phyloP scores from a whole-genome alignment of 2,888 invertebrate species.

The Dryobotodes eremita region DNA sequence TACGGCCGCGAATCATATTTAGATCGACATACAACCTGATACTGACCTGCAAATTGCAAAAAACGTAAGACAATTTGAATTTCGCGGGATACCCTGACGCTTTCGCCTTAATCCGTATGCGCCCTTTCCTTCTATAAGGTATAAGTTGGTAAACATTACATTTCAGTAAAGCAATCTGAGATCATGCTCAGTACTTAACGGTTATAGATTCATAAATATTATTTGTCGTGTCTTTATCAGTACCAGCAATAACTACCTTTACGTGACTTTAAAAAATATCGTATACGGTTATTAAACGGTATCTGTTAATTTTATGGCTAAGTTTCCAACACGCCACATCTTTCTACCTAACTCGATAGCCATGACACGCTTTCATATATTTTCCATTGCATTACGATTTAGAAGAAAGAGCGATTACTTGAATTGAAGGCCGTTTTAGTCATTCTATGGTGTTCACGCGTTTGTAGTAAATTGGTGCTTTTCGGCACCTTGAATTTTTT shows the following conservation, averaged over 20 bases:
- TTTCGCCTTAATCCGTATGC: not conserved
- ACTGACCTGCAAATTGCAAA: too few species aligned
- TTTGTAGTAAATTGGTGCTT: not conserved
- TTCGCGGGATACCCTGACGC: too few species aligned
- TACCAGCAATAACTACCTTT: conserved; percentile 20
- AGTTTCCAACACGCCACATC: conserved; percentile 49
- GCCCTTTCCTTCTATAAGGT: not conserved
- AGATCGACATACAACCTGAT: too few species aligned
- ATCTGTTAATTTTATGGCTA: conserved; percentile 59
- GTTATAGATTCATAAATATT: conserved; percentile 8
- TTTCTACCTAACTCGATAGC: conserved; percentile 48
- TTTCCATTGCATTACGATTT: conserved; percentile 23
- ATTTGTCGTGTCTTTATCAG: conserved; percentile 6
- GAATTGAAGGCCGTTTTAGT: conserved; percentile 37
- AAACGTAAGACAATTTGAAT: too few species aligned
- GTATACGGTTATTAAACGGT: conserved; percentile 59
- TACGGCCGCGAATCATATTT: too few species aligned
- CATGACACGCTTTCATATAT: conserved; percentile 65
- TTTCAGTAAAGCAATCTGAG: not conserved
- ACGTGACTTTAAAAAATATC: conserved; percentile 63
- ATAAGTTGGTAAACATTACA: not conserved
- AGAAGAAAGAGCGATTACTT: conserved; percentile 29
- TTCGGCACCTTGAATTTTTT: not conserved
- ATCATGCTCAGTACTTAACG: not conserved
- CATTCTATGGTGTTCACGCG: conserved; percentile 33